Evolutionary conservation across 2,797 vertebrate genomes (phyloP), one percentile per base, ranked within the genome.

Genomic region (Chaetophractus vellerosus): DNA sequence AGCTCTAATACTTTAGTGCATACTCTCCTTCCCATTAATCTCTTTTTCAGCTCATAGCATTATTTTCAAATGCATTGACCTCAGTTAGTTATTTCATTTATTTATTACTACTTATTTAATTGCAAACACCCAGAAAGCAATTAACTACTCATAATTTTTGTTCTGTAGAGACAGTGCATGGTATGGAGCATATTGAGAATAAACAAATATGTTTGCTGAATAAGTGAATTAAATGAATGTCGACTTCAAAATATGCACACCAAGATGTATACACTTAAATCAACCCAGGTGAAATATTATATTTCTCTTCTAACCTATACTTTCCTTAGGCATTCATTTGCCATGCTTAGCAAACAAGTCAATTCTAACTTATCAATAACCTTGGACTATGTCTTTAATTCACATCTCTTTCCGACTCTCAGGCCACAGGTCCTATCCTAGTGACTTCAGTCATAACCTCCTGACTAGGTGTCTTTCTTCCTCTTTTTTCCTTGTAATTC

Each of bases 381-480:
- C 4, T 14, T 41, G 2, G 15, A n/a, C 5, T 31, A 12, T 48
- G 11, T 31, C n/a, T 69, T 61, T 5, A 0, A 52, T 28, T 41
- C 24, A 18, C 26, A n/a, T 31, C 19, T 50, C 18, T 0, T 19
- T 41, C 45, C 15, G 57, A 5, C 0, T 24, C 15, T 36, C 24
- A 33, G 18, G 15, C 16, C 18, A 0, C 26, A 2, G 16, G 9
- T 55, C 18, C 15, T 78, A 18, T 19, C 31, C 11, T 36, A 31
- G 23, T 14, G 33, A 52, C 5, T 63, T 59, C 26, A 50, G 2
- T 10, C 10, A 31, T 14, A 4, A 41, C 6, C 16, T 76, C 26
- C 6, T 11, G 0, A 31, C 16, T 6, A 11, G 0, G 2, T n/a
- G n/a, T n/a, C n/a, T 2, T 45, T 71, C 2, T 45, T 71, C 24